Evolutionary conservation across 2,888 invertebrate species (phyloP), one percentile per base, ranked within the genome.

Genomic region (Papilio protenor): DNA sequence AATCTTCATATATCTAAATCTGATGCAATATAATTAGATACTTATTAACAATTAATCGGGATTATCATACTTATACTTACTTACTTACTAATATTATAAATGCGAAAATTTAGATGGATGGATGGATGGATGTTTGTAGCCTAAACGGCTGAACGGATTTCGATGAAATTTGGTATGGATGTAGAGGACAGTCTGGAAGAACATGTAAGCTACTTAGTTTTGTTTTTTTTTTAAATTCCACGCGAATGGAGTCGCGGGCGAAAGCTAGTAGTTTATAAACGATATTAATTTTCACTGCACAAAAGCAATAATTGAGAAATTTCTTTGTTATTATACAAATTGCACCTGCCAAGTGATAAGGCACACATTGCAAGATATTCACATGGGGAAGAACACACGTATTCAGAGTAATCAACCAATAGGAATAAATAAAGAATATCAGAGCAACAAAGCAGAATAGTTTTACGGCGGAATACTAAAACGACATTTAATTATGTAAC

Each of bases 331-430:
- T n/a, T n/a, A n/a, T n/a, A 49, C 47, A 49, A 49, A 12, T 47
- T 74, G 16, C 49, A 76, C 47, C 72, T 72, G 72, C 52, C 21
- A 14, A 49, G 5, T 52, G 76, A 76, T 72, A 76, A 72, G 64
- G 49, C 76, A 76, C 76, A 72, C 55, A 59, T 64, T 72, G 57
- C 47, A 47, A 45, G 21, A 69, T 45, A 69, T 40, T 8, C 11
- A 45, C 14, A 45, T 69, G 2, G 14, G n/a, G n/a, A n/a, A 45
- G 12, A n/a, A 69, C 66, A 40, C 66, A 45, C 45, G 21, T 21
- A 45, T n/a, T 21, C 45, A 45, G 8, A 66, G 18, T 66, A 66
- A n/a, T 40, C 10, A 18, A 18, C 33, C 18, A 18, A 40, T 11
- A 66, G 3, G 6, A 40, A 66, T 40, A 18, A 40, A 66, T 27